Evolutionary conservation across 2,888 invertebrate genomes (phyloP).

Genomic region (Hedychridium roseum): DNA sequence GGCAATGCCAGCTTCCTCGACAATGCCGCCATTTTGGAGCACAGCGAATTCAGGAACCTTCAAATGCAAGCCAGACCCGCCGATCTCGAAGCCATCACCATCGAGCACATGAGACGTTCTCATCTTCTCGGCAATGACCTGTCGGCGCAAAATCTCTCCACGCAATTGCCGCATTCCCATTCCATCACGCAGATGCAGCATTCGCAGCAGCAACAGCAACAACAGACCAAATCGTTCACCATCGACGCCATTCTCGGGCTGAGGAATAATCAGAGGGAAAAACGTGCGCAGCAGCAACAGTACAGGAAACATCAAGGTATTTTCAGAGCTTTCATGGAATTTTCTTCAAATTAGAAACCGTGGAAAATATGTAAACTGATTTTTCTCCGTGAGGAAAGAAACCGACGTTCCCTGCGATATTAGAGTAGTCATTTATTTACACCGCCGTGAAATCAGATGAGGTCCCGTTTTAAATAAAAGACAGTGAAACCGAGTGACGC

Average conservation of each 20-base stretch:
- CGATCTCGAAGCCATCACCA: constrained; percentile 47
- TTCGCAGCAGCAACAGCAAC: constrained; percentile 51
- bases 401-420: background rate
- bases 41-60: constrained; percentile 42
- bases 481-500: too few relatives aligned
- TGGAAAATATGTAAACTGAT: background rate
- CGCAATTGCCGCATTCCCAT: constrained; percentile 37
- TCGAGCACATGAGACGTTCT: constrained; percentile 53
- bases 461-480: too few relatives aligned
- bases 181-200: constrained; percentile 50
- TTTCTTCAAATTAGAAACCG: background rate
- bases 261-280: constrained; percentile 65
- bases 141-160: constrained; percentile 35
- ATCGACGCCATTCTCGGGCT: constrained; percentile 88
- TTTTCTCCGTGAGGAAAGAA: background rate
- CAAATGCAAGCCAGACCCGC: constrained; percentile 47
- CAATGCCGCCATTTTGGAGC: constrained; percentile 41
- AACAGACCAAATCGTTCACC: constrained; percentile 79
- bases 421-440: background rate
- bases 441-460: too few relatives aligned
- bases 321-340: too few relatives aligned
- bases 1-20: constrained; percentile 41
- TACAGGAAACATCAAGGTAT: constrained; percentile 54
- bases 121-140: constrained; percentile 39
- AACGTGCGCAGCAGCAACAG: constrained; percentile 50